Conservation (phyloP, 2,113 vertebrate genomes). For the Danionella cerebrum region DNA sequence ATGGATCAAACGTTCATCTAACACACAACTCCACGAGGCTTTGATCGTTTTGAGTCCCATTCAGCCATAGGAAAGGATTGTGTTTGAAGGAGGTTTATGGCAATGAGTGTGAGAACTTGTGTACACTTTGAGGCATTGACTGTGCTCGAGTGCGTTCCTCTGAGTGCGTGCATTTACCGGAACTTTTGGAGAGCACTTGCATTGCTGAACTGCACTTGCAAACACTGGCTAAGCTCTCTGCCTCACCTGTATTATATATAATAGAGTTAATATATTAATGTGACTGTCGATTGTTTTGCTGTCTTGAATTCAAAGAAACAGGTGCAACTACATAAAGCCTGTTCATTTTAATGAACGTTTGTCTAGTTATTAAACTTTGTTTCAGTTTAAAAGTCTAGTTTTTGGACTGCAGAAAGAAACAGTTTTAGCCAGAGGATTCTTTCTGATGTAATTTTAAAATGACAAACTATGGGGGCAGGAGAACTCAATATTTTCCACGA, state of each 20-base stretch:
- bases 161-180: not conserved
- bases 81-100: constrained; percentile 23
- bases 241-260: not conserved
- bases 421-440: no score
- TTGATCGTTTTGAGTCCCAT: constrained; percentile 10
- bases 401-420: no score
- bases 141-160: not conserved
- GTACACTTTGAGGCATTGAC: not conserved
- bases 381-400: no score
- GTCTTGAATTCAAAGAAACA: not conserved
- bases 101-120: not conserved
- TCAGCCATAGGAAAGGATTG: constrained; percentile 16
- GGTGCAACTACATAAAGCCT: not conserved
- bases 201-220: not conserved
- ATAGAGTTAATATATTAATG: not conserved
- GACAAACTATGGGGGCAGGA: no score
- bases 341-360: no score
- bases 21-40: not conserved
- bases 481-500: no score
- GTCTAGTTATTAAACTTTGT: not conserved
- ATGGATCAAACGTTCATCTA: constrained; percentile 22
- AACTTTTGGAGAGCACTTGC: not conserved
- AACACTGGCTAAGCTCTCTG: not conserved
- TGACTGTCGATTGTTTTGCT: not conserved
- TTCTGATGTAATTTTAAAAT: no score